Evolutionary conservation across 2,113 vertebrate genomes (phyloP).

Genomic region (Apus apus): DNA sequence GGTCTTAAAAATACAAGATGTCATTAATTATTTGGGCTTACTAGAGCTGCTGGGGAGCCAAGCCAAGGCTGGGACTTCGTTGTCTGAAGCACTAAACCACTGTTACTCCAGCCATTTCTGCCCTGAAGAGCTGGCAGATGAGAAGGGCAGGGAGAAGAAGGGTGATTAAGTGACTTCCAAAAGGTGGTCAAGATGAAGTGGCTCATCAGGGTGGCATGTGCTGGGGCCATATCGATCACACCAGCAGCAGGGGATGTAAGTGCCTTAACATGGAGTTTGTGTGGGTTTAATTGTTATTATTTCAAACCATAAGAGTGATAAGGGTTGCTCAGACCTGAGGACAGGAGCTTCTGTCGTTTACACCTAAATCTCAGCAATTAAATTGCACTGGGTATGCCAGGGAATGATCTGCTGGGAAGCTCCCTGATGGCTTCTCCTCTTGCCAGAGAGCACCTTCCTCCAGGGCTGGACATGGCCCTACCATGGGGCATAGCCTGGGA

Average conservation of each 20-base stretch:
- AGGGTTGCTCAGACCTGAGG: neutral
- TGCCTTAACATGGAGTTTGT: fast-evolving
- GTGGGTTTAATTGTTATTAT: conserved; percentile 21
- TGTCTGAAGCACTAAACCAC: neutral
- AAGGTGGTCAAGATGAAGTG: neutral
- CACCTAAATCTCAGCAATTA: neutral
- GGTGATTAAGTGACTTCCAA: conserved; percentile 42
- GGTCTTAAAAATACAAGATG: neutral
- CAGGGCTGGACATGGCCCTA: neutral
- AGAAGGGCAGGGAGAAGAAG: neutral
- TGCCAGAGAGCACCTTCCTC: neutral
- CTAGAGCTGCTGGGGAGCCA: neutral
- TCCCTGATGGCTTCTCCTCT: fast-evolving
- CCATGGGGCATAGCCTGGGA: fast-evolving
- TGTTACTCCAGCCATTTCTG: neutral
- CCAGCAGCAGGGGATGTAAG: neutral
- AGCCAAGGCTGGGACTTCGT: fast-evolving
- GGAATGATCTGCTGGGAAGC: neutral
- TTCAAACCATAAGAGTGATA: neutral
- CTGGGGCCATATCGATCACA: neutral
- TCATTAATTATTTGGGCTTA: neutral
- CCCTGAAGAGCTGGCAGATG: neutral
- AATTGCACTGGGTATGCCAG: neutral
- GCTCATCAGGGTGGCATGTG: neutral
- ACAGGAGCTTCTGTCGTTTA: neutral